Percentiles rank a stretch among this genome's conserved stretches.
Conservation (phyloP, 2,797 vertebrate genomes). For the Acrossocheilus fasciatus region DNA sequence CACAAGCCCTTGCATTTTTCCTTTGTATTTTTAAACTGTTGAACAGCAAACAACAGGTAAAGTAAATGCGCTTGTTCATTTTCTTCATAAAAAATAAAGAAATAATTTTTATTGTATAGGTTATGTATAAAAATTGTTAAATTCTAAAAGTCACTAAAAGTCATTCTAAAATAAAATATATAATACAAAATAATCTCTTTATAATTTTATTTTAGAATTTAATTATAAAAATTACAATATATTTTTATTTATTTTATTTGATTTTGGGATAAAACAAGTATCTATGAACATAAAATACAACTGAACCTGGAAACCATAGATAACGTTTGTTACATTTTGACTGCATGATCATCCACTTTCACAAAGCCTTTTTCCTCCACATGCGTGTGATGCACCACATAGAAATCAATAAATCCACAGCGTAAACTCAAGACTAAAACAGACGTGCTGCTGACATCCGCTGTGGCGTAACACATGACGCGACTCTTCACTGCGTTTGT, state of each 20-base stretch:
- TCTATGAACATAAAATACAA: background rate
- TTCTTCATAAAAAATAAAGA: no score
- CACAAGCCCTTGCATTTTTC: no score
- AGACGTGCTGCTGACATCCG: background rate
- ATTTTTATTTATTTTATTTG: background rate
- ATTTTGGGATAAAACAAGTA: background rate
- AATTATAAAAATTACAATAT: background rate
- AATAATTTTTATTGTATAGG: no score
- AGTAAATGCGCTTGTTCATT: no score
- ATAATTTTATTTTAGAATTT: background rate
- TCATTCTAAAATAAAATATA: no score
- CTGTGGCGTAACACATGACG: background rate
- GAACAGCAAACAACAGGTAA: no score
- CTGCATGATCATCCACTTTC: background rate
- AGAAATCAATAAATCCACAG: background rate
- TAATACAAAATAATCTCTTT: no score
- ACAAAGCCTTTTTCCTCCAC: background rate
- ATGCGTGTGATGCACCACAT: background rate
- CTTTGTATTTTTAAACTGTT: no score
- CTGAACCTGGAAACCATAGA: background rate
- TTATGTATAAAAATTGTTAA: no score
- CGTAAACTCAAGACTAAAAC: background rate
- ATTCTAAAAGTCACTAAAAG: no score
- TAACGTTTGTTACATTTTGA: background rate
- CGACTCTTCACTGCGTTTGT: background rate